A percentile compares a stretch with the other conserved stretches of the same genome.
Conservation (phyloP, 1,140 invertebrate genomes). For the Vanessa atalanta region DNA sequence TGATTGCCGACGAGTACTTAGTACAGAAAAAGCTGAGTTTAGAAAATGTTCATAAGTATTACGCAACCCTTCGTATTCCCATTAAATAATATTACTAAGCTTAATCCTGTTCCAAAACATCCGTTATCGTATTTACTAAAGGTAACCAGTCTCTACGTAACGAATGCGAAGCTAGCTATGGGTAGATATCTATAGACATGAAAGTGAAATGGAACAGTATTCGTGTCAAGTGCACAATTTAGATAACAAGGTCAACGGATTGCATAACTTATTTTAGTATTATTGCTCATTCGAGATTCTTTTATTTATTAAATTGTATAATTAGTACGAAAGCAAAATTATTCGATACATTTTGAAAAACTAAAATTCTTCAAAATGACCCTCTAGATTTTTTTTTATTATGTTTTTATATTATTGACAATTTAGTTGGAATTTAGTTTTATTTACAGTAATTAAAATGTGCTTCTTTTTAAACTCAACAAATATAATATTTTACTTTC, state of each 20-base stretch:
- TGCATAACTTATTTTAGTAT: slow-evolving; percentile 70
- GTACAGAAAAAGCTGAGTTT: not conserved
- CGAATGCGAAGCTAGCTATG: slow-evolving; percentile 46
- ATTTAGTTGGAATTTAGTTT: too few relatives aligned
- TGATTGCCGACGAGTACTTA: not conserved
- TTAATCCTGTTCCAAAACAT: slow-evolving; percentile 21
- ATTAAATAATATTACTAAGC: not conserved
- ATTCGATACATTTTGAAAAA: not conserved
- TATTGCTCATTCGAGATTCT: slow-evolving; percentile 46
- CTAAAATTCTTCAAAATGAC: not conserved
- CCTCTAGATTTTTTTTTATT: too few relatives aligned
- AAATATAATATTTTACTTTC: not conserved
- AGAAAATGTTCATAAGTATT: not conserved
- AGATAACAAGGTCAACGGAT: slow-evolving; percentile 78
- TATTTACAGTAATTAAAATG: too few relatives aligned
- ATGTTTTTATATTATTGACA: too few relatives aligned
- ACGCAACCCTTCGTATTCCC: not conserved
- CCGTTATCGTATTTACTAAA: slow-evolving; percentile 19
- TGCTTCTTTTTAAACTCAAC: too few relatives aligned
- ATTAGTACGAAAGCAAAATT: not conserved
- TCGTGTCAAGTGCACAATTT: slow-evolving; percentile 80
- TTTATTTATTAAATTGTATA: slow-evolving; percentile 3
- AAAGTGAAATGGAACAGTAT: slow-evolving; percentile 80
- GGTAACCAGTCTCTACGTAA: slow-evolving; percentile 28
- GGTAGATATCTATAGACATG: slow-evolving; percentile 62